Conservation (phyloP, 2,113 vertebrate genomes). For the Gnathonemus longibarbis region DNA sequence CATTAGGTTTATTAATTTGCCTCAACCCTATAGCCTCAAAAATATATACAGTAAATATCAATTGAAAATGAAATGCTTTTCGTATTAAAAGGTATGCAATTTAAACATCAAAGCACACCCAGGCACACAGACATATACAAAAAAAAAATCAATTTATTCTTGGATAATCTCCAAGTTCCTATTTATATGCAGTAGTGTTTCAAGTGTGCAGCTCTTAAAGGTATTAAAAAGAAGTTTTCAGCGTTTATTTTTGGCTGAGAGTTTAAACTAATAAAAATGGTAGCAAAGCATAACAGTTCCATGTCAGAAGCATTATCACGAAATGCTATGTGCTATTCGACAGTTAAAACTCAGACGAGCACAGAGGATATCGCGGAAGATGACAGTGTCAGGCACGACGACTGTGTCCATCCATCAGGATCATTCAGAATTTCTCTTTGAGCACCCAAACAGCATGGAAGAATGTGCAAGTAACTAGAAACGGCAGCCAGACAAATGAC, state of each 20-base stretch:
- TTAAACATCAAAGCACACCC: neutral
- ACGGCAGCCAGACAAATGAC: neutral
- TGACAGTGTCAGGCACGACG: neutral
- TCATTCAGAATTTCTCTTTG: neutral
- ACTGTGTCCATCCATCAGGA: neutral
- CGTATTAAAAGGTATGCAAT: neutral
- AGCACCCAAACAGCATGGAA: neutral
- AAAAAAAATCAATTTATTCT: slow-evolving; percentile 4
- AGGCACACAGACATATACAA: neutral
- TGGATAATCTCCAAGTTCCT: neutral
- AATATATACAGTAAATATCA: neutral
- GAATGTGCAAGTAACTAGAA: neutral
- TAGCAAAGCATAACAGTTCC: neutral
- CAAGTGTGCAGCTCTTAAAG: neutral
- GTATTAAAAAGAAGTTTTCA: neutral
- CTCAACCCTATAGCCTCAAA: neutral
- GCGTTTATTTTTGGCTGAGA: neutral
- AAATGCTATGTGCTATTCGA: neutral
- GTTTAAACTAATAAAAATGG: neutral
- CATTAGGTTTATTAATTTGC: neutral
- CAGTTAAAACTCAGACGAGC: neutral
- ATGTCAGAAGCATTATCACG: neutral
- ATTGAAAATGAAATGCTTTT: neutral
- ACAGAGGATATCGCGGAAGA: neutral
- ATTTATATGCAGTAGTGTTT: neutral